Evolutionary conservation across 2,797 vertebrate species (phyloP), one percentile per base, ranked within the genome.

Genomic region (Vipera ursinii): DNA sequence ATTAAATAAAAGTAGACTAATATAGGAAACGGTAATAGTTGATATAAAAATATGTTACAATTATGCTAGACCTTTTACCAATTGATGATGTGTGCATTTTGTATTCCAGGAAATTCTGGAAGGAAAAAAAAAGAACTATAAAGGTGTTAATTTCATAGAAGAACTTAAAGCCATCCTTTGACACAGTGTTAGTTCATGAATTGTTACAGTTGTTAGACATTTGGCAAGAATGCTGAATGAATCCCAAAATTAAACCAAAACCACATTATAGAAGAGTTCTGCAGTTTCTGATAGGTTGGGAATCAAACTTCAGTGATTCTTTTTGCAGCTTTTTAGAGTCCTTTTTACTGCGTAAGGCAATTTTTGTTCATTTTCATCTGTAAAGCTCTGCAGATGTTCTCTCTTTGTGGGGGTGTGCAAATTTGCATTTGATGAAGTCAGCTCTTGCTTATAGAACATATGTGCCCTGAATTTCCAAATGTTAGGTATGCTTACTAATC

Each of bases 391-490:
- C 10, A 89, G 3, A 59, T 55, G 28, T 48, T 88, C 91, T 78
- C 56, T 63, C 90, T 91, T 88, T 93, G 82, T 92, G 92, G 61
- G 86, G 89, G 32, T 56, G 57, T 85, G 65, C 65, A 88, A 55
- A 93, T 93, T 91, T 91, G 86, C 90, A 91, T 93, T 63, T 85
- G 69, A 91, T 88, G 59, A 53, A 91, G 90, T 93, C 90, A 93
- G 90, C 86, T 82, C 48, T 91, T 93, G 86, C 86, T 93, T 88
- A 86, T 87, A 89, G 63, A 93, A 88, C 69, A 63, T 59, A 86
- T 82, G 59, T 93, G 28, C 85, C 38, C 65, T 57, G 44, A n/a
- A 78, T n/a, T 61, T 86, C 22, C 65, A 28, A 73, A 87, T 32
- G 28, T 56, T 61, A 60, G 51, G 86, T 14, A 32, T 38, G n/a